phyloP scores from a whole-genome alignment of 2,888 invertebrate species.

The Empis stercorea region DNA sequence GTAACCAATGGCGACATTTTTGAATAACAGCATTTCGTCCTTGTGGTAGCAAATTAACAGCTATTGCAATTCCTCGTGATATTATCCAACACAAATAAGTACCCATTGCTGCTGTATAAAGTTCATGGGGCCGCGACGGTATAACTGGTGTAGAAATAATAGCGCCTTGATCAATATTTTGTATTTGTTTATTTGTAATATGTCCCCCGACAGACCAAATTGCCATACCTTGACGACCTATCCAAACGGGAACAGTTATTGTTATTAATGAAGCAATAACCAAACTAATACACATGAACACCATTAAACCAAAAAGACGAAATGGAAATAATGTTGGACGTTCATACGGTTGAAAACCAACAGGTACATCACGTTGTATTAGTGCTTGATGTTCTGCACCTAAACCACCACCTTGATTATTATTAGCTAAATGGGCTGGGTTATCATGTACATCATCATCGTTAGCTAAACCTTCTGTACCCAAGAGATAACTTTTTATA shows the following conservation, averaged over 20 bases:
- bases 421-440: constrained; percentile 25
- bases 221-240: constrained; percentile 80
- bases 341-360: constrained; percentile 83
- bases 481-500: constrained; percentile 79
- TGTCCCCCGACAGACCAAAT: constrained; percentile 57
- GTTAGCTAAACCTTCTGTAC: constrained; percentile 43
- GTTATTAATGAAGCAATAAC: constrained; percentile 73
- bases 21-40: constrained; percentile 67
- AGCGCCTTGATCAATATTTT: not conserved
- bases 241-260: constrained; percentile 74
- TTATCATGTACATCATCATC: constrained; percentile 20
- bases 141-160: constrained; percentile 19
- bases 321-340: constrained; percentile 70
- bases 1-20: constrained; percentile 58
- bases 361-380: constrained; percentile 70
- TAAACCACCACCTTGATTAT: constrained; percentile 36
- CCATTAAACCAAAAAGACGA: constrained; percentile 52
- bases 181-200: constrained; percentile 19
- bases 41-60: constrained; percentile 79
- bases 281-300: constrained; percentile 70
- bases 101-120: constrained; percentile 89
- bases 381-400: constrained; percentile 84
- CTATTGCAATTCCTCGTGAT: constrained; percentile 68
- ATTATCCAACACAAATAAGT: constrained; percentile 90
- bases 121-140: constrained; percentile 70